Conservation (phyloP, 2,888 invertebrate species). For the Ptilodon capucinus region DNA sequence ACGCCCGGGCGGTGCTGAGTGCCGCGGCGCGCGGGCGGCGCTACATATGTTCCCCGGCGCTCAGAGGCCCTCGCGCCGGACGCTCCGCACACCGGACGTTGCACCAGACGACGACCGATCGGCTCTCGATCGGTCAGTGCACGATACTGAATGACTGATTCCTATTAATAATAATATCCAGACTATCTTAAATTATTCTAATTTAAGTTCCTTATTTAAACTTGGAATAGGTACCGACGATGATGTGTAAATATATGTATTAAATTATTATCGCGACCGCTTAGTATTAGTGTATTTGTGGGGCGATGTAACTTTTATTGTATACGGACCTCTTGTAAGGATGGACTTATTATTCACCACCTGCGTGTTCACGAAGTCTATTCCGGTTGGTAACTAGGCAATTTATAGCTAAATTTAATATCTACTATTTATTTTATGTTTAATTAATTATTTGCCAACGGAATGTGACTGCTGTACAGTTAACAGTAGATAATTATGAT, state of each 20-base stretch:
- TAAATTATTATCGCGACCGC: slow-evolving; percentile 78
- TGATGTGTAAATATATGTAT: slow-evolving; percentile 78
- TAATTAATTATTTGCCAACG: slow-evolving; percentile 77
- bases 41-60: slow-evolving; percentile 45
- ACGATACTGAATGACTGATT: slow-evolving; percentile 77
- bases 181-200: slow-evolving; percentile 78
- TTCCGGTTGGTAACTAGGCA: slow-evolving; percentile 80
- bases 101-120: slow-evolving; percentile 53
- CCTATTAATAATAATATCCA: slow-evolving; percentile 76
- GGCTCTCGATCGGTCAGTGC: slow-evolving; percentile 59
- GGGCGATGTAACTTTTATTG: slow-evolving; percentile 55
- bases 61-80: slow-evolving; percentile 24
- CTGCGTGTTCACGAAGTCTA: slow-evolving; percentile 81
- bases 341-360: slow-evolving; percentile 79
- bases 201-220: slow-evolving; percentile 74
- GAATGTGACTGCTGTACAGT: slow-evolving; percentile 81
- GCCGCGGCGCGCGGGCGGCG: slow-evolving; percentile 28
- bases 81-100: slow-evolving; percentile 30
- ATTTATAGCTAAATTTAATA: slow-evolving; percentile 79
- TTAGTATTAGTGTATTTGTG: slow-evolving; percentile 69
- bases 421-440: slow-evolving; percentile 71
- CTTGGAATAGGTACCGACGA: slow-evolving; percentile 65
- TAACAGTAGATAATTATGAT: slow-evolving; percentile 66
- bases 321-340: slow-evolving; percentile 64
- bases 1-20: slow-evolving; percentile 13